Base-by-base conservation (phyloP, 1,140 invertebrate genomes). In the Phthorimaea operculella region DNA sequence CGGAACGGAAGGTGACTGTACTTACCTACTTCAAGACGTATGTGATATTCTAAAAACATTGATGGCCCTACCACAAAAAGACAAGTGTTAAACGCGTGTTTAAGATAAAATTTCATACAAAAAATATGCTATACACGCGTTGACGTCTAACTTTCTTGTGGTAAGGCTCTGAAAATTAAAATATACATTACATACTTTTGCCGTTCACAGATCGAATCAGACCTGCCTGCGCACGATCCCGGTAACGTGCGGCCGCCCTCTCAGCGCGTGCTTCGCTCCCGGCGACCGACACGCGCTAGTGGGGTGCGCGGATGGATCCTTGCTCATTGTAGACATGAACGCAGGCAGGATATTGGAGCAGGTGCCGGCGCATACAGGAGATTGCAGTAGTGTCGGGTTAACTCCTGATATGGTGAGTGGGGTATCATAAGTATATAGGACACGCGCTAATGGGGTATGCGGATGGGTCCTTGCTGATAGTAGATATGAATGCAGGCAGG, bases 261-360 rank as follows among this genome's bases (percentile, higher is more conserved):
- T 94, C 9, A 90, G 90, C 58, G 87, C 91, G n/a, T 86, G 90
- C 51, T 98, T 99, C 87, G 92, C 93, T 8, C 95, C 96, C 16
- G 97, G 96, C 36, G 97, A 99, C 83, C 88, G 94, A 39, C 94
- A 99, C 88, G 90, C 94, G 42, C 87, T 99, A 50, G 89, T 95
- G 51, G 98, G 96, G 33, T 90, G 95, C 56, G 96, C 96, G 85
- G 90, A 90, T 77, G 98, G 98, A 15, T 88, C 89, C 51, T 85
- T 99, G 55, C 86, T 98, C 36, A 90, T 99, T 55, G 90, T 97
- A 59, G 96, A 99, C 76, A 90, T 99, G 51, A 90, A 90, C 1
- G 89, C 92, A 8, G 95, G 92, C 1, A 88, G 90, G 60, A 87
- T 98, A 64, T 72, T 94, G 15, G 94, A 96, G 84, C 87, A 90